Base-by-base conservation (phyloP, 2,113 vertebrate species). In the Pseudorhombus dupliciocellatus region DNA sequence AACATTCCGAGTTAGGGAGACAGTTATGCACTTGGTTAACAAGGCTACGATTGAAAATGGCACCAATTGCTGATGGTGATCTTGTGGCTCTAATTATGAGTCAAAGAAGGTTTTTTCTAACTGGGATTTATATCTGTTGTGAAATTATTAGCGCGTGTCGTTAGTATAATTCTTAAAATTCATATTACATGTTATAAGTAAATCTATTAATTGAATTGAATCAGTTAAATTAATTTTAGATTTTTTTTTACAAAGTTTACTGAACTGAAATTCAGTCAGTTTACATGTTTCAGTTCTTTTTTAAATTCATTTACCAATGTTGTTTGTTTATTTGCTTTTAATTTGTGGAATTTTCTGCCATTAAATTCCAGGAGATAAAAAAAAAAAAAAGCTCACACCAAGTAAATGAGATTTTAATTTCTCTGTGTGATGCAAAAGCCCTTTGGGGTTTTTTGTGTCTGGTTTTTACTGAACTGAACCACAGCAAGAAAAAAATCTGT, bases 11-110 rank as follows among this genome's bases (percentile, higher is more conserved):
- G 87, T 91, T 91, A 84, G 82, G 34, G 71, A 86, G 75, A 84
- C 55, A 81, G 81, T 92, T 93, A 84, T 86, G 83, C 82, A 86
- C 87, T 90, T 92, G 90, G 85, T 88, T 89, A 89, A 91, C 84
- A 90, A 89, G 68, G 86, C 81, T 74, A 73, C 77, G 70, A 64
- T 66, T 78, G 80, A 62, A 88, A 81, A 79, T 21, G 53, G 51
- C 71, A 42, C 60, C 73, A 87, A 75, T 75, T 61, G 73, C 81
- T 84, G 84, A 54, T 73, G 75, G 54, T 87, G 63, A 67, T 78
- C 40, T 25, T 74, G 78, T 79, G 62, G 40, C 68, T 62, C 70
- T 87, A 88, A 90, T 89, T 86, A 88, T 79, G 80, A 85, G 56
- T 90, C 79, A 80, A 77, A 42, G 40, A 50, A 56, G 62, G 65